phyloP scores from a whole-genome alignment of 2,797 vertebrate species.

The Lagodon rhomboides region DNA sequence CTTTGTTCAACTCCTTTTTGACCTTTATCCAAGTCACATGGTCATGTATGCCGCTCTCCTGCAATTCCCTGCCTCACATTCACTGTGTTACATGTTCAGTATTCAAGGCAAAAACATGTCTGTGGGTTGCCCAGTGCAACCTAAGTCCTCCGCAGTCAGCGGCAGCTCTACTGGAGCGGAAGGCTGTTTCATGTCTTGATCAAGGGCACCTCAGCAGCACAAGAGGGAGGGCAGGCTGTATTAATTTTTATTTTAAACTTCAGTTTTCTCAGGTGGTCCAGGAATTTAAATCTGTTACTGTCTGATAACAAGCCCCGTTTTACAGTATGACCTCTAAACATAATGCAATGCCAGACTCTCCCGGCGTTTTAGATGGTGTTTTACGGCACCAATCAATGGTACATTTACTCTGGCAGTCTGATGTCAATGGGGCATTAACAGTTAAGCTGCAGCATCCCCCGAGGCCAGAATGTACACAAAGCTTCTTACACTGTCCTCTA shows the following conservation, averaged over 20 bases:
- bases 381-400: slow-evolving; percentile 14
- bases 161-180: slow-evolving; percentile 28
- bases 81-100: slow-evolving; percentile 7
- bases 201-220: slow-evolving; percentile 53
- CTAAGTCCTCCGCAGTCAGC: slow-evolving; percentile 1
- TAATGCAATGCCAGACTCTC: not conserved
- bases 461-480: slow-evolving; percentile 29
- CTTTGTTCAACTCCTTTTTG: slow-evolving; percentile 19
- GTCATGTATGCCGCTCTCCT: not conserved
- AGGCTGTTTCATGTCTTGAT: slow-evolving; percentile 39
- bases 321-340: slow-evolving; percentile 31
- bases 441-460: slow-evolving; percentile 20
- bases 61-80: slow-evolving; percentile 32
- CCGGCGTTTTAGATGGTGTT: slow-evolving; percentile 17
- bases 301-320: slow-evolving; percentile 39
- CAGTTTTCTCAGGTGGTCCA: slow-evolving; percentile 34
- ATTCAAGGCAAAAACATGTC: slow-evolving; percentile 34
- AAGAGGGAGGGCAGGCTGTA: not conserved
- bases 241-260: not conserved
- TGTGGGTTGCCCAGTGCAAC: slow-evolving; percentile 11
- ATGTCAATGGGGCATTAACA: slow-evolving; percentile 35
- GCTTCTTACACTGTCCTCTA: slow-evolving; percentile 24
- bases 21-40: slow-evolving; percentile 47
- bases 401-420: slow-evolving; percentile 34
- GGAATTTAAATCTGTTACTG: slow-evolving; percentile 37